phyloP scores from a whole-genome alignment of 2,797 vertebrate species.

The Channa striata region DNA sequence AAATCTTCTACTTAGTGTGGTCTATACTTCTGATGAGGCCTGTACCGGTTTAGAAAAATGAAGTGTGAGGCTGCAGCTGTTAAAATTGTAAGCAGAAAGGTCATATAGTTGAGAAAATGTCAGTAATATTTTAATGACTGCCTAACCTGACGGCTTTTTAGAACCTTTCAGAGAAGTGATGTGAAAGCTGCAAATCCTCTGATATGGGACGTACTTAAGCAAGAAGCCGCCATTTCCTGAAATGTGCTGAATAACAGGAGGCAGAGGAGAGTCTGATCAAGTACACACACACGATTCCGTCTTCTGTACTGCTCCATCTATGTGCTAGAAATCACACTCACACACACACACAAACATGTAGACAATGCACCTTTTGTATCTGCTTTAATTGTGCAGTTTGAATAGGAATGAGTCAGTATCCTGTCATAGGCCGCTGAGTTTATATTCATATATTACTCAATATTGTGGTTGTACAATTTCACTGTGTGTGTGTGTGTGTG shows the following conservation, averaged over 20 bases:
- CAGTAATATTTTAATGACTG: slow-evolving; percentile 27
- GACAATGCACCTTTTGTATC: slow-evolving; percentile 62
- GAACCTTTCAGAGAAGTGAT: slow-evolving; percentile 44
- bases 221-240: slow-evolving; percentile 72
- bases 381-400: slow-evolving; percentile 38
- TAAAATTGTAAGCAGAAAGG: slow-evolving; percentile 42
- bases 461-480: slow-evolving; percentile 31
- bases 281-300: slow-evolving; percentile 24
- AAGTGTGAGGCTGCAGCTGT: slow-evolving; percentile 9
- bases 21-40: slow-evolving; percentile 9
- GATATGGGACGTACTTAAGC: slow-evolving; percentile 64
- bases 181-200: slow-evolving; percentile 66
- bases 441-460: slow-evolving; percentile 48
- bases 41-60: slow-evolving; percentile 17
- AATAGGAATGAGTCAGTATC: slow-evolving; percentile 66
- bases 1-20: too few species aligned
- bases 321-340: slow-evolving; percentile 21
- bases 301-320: background rate
- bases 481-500: slow-evolving; percentile 19
- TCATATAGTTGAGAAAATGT: slow-evolving; percentile 43
- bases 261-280: slow-evolving; percentile 43
- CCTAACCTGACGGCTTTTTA: slow-evolving; percentile 28
- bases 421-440: slow-evolving; percentile 56
- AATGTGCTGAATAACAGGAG: slow-evolving; percentile 66
- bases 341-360: slow-evolving; percentile 22